These are phyloP conservation scores for Pseudomyrmex cubaensis DNA, from an alignment of 1,140 invertebrate genomes.

Conservation along the genomic window DNA sequence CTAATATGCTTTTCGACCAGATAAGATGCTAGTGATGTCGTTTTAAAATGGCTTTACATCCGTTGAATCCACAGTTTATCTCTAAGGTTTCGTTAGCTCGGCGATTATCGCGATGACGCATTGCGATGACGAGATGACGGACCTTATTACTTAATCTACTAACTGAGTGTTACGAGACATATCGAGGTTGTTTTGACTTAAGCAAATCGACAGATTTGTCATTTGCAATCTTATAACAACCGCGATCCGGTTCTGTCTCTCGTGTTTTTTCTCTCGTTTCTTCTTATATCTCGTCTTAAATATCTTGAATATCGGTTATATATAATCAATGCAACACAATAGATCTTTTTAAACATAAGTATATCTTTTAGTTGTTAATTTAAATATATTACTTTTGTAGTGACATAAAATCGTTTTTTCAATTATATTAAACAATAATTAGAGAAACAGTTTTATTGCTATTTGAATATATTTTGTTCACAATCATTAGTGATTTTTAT, in stretches of 20 bases:
- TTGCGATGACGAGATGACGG: constrained; percentile 53
- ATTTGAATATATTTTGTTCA: not conserved
- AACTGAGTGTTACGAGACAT: constrained; percentile 42
- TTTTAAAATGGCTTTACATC: constrained; percentile 39
- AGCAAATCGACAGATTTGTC: constrained; percentile 73
- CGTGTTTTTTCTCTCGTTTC: constrained; percentile 48
- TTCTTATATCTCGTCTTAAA: constrained; percentile 71
- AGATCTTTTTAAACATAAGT: constrained; percentile 78
- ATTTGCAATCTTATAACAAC: constrained; percentile 73
- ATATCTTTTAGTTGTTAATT: constrained; percentile 74
- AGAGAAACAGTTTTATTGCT: not conserved
- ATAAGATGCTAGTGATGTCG: constrained; percentile 44
- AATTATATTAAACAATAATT: no score
- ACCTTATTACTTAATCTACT: constrained; percentile 49
- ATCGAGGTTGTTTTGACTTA: constrained; percentile 35
- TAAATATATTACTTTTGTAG: constrained; percentile 57
- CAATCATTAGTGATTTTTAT: not conserved
- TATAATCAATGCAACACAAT: constrained; percentile 74
- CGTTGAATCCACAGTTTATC: constrained; percentile 40
- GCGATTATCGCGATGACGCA: constrained; percentile 55
- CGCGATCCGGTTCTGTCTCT: constrained; percentile 51
- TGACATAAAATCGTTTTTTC: not conserved
- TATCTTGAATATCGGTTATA: constrained; percentile 78
- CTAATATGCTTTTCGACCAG: constrained; percentile 30
- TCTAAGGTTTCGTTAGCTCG: constrained; percentile 35